Evolutionary conservation across 1,140 invertebrate species (phyloP), one percentile per base, ranked within the genome.

Genomic region (Bombus huntii): DNA sequence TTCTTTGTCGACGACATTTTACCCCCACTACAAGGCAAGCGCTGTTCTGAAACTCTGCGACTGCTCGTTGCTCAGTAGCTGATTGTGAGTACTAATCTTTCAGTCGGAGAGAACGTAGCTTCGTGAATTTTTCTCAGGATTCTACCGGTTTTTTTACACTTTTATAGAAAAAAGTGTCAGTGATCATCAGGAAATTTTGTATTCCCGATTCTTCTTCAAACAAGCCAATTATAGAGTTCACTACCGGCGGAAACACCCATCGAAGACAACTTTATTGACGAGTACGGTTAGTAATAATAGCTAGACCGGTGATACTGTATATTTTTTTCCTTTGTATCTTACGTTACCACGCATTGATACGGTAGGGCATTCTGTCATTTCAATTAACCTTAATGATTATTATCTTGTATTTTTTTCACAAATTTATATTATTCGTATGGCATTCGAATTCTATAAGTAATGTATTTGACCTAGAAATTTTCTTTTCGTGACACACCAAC

Each of bases 251-350:
- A 31, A 71, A 80, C 83, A 80, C 68, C 83, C 77, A 62, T 71
- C 37, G 75, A 44, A 71, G 47, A 44, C 47, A 59, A 44, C 47
- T n/a, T 77, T 70, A 84, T 85, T 34, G 83, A 72, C 68, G 68
- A 85, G 42, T 85, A 85, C 83, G 83, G 83, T 85, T 80, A 80
- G 83, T 85, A 85, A 85, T 71, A 73, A 80, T 84, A 70, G 62
- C 28, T 76, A 68, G 28, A 66, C 65, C 68, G 34, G 76, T 65
- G n/a, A 13, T 47, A 72, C 12, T 28, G 39, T 22, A 59, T 44
- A 53, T 39, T 22, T 80, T 66, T 57, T 34, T 28, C 44, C n/a
- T 25, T 25, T 42, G 1, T 10, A 9, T 44, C 15, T 28, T 28
- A 12, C 28, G 28, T 39, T 31, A 31, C 13, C 12, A 57, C 3